phyloP scores from a whole-genome alignment of 2,888 invertebrate genomes.

The Maniola hyperantus region DNA sequence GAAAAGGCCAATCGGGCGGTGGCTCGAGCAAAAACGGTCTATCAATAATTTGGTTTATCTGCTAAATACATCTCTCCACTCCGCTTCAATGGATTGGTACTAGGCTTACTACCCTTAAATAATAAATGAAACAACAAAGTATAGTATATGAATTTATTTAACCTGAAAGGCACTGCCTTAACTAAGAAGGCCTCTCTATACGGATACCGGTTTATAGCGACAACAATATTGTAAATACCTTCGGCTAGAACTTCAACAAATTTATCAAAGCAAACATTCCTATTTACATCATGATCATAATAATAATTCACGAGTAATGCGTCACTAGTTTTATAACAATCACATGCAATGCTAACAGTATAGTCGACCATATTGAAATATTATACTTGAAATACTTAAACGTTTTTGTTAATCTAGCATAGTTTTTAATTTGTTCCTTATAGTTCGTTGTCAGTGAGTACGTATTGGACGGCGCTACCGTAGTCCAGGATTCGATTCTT shows the following conservation, averaged over 20 bases:
- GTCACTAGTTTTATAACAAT: slow-evolving; percentile 47
- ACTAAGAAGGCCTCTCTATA: slow-evolving; percentile 67
- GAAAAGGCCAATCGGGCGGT: too few species aligned
- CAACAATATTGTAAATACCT: slow-evolving; percentile 64
- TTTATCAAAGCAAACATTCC: slow-evolving; percentile 58
- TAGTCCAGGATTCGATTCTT: slow-evolving; percentile 82
- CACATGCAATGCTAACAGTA: slow-evolving; percentile 53
- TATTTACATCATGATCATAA: slow-evolving; percentile 75
- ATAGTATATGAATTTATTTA: slow-evolving; percentile 73
- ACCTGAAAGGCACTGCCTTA: slow-evolving; percentile 75
- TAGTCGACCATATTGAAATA: slow-evolving; percentile 52
- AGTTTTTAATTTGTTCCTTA: slow-evolving; percentile 58
- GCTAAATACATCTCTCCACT: too few species aligned
- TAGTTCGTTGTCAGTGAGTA: slow-evolving; percentile 77
- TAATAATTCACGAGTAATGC: slow-evolving; percentile 47
- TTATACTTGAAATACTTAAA: slow-evolving; percentile 46
- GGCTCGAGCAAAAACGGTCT: too few species aligned
- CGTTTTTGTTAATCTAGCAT: slow-evolving; percentile 52
- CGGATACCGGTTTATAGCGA: slow-evolving; percentile 62
- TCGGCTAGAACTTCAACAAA: slow-evolving; percentile 63
- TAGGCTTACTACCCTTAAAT: neutral
- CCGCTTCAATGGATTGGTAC: too few species aligned
- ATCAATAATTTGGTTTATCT: too few species aligned
- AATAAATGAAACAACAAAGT: slow-evolving; percentile 44
- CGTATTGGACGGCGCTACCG: slow-evolving; percentile 83